Base-by-base conservation (phyloP, 2,888 invertebrate species). In the Protodeltote pygarga region DNA sequence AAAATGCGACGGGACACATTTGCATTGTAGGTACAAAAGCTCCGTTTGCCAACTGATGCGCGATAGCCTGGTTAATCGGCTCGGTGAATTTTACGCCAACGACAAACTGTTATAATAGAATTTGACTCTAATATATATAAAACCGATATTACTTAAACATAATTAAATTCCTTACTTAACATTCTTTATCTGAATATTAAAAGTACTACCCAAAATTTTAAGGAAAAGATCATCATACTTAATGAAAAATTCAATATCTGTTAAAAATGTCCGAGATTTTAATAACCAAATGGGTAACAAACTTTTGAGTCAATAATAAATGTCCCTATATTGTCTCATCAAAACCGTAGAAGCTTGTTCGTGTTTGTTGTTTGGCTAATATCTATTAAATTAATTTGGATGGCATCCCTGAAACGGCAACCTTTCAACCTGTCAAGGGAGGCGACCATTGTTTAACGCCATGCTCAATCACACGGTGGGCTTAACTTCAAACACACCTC, bases 51-150 rank as follows among this genome's bases (percentile, higher is more conserved):
- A 33, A 35, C 55, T 34, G 42, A 33, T 8, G 27, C 50, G 27
- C 50, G 35, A 27, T 48, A 31, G 34, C 21, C 51, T 27, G 24
- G 38, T 53, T 53, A 13, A 31, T n/a, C 50, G 61, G 53, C 17
- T 60, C 57, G 42, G 37, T 50, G 63, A 50, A 27, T 67, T 58
- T 60, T 47, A 60, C 27, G 49, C 46, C 32, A 32, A 35, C 40
- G 28, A 54, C 27, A 40, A 45, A 41, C n/a, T n/a, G n/a, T n/a
- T n/a, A n/a, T n/a, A n/a, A n/a, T n/a, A n/a, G n/a, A n/a, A n/a
- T n/a, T n/a, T n/a, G n/a, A n/a, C n/a, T n/a, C n/a, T n/a, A n/a
- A n/a, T n/a, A n/a, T n/a, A n/a, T n/a, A n/a, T n/a, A n/a, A n/a
- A n/a, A n/a, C n/a, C n/a, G n/a, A n/a, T n/a, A n/a, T n/a, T n/a